Evolutionary conservation across 2,113 vertebrate genomes (phyloP).

Genomic region (Sterrhoptilus dennistouni): DNA sequence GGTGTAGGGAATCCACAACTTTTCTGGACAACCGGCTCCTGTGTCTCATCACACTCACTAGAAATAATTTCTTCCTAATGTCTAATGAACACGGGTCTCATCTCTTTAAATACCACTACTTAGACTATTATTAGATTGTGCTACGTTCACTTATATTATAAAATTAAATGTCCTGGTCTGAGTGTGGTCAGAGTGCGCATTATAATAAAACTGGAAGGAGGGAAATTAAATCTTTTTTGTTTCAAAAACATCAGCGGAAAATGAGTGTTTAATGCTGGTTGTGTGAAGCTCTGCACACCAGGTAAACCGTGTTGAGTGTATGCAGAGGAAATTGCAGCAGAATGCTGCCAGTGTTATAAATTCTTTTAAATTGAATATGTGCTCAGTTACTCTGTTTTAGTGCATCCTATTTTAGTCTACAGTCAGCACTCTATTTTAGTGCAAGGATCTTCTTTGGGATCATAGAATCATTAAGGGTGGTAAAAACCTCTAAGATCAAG

Average conservation of each 20-base stretch:
- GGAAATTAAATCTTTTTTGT: background rate
- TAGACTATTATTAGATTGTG: background rate
- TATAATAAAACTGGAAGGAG: background rate
- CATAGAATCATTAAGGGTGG: background rate
- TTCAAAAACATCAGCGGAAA: background rate
- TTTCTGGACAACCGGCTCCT: background rate
- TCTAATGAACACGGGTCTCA: background rate
- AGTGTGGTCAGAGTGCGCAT: background rate
- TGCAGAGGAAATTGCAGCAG: background rate
- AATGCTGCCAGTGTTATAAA: background rate
- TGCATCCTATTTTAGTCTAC: background rate
- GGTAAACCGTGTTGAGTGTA: background rate
- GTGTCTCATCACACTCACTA: background rate
- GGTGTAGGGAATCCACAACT: background rate
- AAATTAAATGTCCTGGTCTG: background rate
- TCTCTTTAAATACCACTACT: background rate
- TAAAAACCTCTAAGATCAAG: background rate
- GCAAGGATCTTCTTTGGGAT: background rate
- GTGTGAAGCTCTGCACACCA: background rate
- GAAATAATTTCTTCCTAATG: background rate
- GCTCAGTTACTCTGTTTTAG: background rate
- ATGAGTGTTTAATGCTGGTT: background rate
- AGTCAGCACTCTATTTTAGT: background rate
- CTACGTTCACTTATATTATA: background rate
- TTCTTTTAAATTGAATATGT: background rate